phyloP scores from a whole-genome alignment of 1,140 invertebrate species.

The Nasonia giraulti region DNA sequence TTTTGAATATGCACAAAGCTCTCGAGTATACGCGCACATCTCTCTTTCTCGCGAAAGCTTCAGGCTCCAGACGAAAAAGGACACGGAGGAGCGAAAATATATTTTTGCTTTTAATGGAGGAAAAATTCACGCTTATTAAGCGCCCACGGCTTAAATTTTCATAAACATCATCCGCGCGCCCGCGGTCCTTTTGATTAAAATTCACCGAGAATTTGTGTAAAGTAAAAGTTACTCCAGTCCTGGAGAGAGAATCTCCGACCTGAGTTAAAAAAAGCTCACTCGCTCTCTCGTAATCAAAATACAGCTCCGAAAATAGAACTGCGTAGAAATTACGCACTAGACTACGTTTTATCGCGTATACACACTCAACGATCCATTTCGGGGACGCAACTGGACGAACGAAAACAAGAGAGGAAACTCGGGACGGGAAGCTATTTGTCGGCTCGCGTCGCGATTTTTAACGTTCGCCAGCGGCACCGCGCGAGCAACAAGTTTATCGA shows the following conservation, averaged over 20 bases:
- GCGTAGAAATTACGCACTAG: not conserved
- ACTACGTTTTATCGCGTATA: not conserved
- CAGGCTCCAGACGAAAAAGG: not conserved
- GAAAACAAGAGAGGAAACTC: not conserved
- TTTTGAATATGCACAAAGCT: not conserved
- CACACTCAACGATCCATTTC: too few relatives aligned
- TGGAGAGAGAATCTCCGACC: not conserved
- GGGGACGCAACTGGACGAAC: not conserved
- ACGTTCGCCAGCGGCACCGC: not conserved
- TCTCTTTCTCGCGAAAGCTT: not conserved
- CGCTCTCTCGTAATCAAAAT: too few relatives aligned
- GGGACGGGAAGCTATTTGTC: slow-evolving; percentile 17
- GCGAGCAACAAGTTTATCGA: slow-evolving; percentile 52
- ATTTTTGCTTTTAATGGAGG: not conserved
- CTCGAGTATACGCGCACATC: not conserved
- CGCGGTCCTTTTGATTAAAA: not conserved
- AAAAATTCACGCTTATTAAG: not conserved
- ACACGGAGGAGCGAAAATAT: not conserved
- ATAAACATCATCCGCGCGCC: not conserved
- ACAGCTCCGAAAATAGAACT: not conserved
- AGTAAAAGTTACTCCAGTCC: not conserved
- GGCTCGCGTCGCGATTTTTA: slow-evolving; percentile 10
- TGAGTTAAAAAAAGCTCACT: too few relatives aligned
- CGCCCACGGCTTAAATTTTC: not conserved
- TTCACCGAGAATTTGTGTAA: not conserved